Evolutionary conservation across 2,797 vertebrate species (phyloP).

Genomic region (Xenops minutus): DNA sequence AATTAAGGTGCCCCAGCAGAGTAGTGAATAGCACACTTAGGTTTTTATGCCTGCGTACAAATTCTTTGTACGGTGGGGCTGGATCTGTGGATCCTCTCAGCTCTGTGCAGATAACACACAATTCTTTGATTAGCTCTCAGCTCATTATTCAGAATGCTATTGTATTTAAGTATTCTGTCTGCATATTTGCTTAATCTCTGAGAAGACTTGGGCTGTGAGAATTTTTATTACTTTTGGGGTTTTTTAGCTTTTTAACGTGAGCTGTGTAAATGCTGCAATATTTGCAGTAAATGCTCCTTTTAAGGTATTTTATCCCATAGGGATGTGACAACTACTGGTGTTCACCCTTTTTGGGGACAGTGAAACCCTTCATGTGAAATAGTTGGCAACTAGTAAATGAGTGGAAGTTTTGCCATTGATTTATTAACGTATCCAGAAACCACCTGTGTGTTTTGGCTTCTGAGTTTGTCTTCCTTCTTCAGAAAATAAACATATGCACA

Average conservation of each 20-base stretch:
- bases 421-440: not conserved
- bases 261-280: not conserved
- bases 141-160: not conserved
- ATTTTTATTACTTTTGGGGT: too few species aligned
- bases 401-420: not conserved
- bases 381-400: not conserved
- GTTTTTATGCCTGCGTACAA: not conserved
- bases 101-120: not conserved
- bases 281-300: too few species aligned
- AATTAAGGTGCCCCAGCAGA: not conserved
- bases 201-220: not conserved
- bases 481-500: not conserved
- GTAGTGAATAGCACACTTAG: not conserved
- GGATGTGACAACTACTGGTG: not conserved
- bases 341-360: not conserved
- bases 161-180: not conserved
- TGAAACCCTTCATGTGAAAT: not conserved
- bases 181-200: not conserved
- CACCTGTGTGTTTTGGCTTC: not conserved
- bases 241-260: not conserved
- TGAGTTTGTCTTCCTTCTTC: not conserved
- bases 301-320: not conserved
- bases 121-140: not conserved
- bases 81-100: not conserved
- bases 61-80: fast-evolving